A percentile compares a stretch with the other conserved stretches of the same genome.
These are phyloP conservation scores for Zaprionus ornatus DNA, from an alignment of 1,140 invertebrate species.

Conservation along the genomic window DNA sequence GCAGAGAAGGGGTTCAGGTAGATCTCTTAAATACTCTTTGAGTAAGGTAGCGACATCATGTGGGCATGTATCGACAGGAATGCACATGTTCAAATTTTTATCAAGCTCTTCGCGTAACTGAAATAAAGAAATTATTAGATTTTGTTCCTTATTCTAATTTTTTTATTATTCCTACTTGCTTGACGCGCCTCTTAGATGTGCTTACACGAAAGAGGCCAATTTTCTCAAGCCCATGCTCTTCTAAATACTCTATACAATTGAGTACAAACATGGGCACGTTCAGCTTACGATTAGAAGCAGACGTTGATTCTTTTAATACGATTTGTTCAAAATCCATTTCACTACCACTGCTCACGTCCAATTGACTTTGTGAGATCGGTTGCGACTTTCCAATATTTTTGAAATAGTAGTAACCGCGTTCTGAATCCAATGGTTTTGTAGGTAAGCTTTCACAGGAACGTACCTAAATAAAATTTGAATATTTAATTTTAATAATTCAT, in stretches of 20 bases:
- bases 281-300: slow-evolving; percentile 29
- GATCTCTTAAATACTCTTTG: slow-evolving; percentile 96
- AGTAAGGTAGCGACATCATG: slow-evolving; percentile 96
- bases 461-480: slow-evolving; percentile 43
- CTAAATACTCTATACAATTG: slow-evolving; percentile 92
- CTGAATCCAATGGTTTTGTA: slow-evolving; percentile 40
- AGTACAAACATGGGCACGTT: slow-evolving; percentile 90
- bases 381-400: slow-evolving; percentile 42
- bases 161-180: slow-evolving; percentile 89
- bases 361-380: slow-evolving; percentile 60
- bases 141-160: background rate
- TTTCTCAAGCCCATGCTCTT: slow-evolving; percentile 91
- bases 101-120: slow-evolving; percentile 96
- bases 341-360: slow-evolving; percentile 86
- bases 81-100: slow-evolving; percentile 89
- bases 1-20: slow-evolving; percentile 96
- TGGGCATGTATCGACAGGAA: slow-evolving; percentile 92
- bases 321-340: slow-evolving; percentile 82
- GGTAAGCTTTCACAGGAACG: slow-evolving; percentile 77
- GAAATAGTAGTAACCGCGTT: slow-evolving; percentile 23
- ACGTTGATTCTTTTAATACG: slow-evolving; percentile 20
- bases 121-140: slow-evolving; percentile 41
- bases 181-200: slow-evolving; percentile 94
- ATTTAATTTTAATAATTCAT: no score
- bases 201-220: slow-evolving; percentile 95